Evolutionary conservation across 1,140 invertebrate genomes (phyloP).

Genomic region (Branchinecta lindahli): DNA sequence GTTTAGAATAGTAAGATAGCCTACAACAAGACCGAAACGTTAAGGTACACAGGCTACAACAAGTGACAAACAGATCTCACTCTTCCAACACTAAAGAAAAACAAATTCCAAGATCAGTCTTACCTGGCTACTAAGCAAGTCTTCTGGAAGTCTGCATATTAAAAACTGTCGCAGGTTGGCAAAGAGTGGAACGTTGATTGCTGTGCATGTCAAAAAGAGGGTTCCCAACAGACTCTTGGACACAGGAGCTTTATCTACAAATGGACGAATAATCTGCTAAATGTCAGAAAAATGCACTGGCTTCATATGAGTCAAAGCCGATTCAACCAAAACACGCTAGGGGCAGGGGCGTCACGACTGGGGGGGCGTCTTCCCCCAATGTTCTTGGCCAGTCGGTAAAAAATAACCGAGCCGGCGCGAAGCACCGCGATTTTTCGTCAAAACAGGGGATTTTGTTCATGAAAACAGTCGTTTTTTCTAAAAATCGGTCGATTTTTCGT

Average conservation of each 20-base stretch:
- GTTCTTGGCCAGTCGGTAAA: no score
- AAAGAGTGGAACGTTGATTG: conserved; percentile 34
- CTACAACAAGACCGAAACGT: neutral
- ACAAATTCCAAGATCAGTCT: conserved; percentile 10
- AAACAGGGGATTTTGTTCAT: no score
- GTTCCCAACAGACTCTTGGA: conserved; percentile 34
- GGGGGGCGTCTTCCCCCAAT: no score
- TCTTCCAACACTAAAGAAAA: neutral
- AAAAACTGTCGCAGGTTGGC: conserved; percentile 32
- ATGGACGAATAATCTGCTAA: conserved; percentile 19
- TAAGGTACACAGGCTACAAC: neutral
- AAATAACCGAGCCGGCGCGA: no score
- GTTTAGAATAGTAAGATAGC: neutral
- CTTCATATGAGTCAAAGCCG: no score
- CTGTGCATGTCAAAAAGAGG: conserved; percentile 35
- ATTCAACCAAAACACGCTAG: neutral
- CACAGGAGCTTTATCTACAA: conserved; percentile 36
- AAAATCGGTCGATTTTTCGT: no score
- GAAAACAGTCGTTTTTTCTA: no score
- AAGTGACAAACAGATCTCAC: neutral
- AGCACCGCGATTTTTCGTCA: no score
- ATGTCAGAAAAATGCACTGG: neutral
- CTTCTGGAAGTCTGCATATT: conserved; percentile 30
- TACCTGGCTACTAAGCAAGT: conserved; percentile 31
- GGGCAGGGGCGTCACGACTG: no score